Conservation (phyloP, 2,113 vertebrate genomes). For the Pseudorhombus dupliciocellatus region DNA sequence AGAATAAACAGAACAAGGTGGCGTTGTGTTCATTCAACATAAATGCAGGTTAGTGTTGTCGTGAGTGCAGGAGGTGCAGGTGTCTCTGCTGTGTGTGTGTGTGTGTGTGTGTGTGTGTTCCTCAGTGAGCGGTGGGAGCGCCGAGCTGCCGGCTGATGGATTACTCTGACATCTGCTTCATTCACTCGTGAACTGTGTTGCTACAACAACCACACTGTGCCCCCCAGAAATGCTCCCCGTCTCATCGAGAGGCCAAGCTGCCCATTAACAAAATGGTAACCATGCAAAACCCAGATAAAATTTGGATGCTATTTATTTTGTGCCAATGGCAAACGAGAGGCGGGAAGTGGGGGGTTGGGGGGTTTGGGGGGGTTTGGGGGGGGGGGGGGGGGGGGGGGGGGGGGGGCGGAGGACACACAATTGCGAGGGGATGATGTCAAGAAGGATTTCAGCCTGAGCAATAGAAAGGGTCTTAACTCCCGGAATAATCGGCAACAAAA, state of each 20-base stretch:
- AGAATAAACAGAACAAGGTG: background rate
- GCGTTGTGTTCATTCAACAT: conserved; percentile 16
- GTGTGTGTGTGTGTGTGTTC: conserved; percentile 14
- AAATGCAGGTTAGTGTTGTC: background rate
- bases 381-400: conserved; percentile 57
- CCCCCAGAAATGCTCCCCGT: conserved; percentile 88
- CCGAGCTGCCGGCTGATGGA: conserved; percentile 84
- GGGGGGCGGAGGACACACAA: conserved; percentile 68
- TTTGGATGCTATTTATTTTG: conserved; percentile 85
- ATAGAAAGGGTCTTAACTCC: conserved; percentile 82
- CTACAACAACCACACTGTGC: conserved; percentile 86
- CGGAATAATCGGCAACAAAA: conserved; percentile 84
- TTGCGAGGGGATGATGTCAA: conserved; percentile 84
- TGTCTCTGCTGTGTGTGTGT: conserved; percentile 73
- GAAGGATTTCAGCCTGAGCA: conserved; percentile 87
- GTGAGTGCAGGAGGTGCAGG: conserved; percentile 45
- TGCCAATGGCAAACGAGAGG: conserved; percentile 76
- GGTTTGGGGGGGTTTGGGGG: background rate
- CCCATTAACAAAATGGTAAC: conserved; percentile 90
- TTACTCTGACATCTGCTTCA: conserved; percentile 91
- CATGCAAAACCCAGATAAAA: conserved; percentile 88
- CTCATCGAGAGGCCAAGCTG: conserved; percentile 83
- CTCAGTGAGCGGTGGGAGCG: conserved; percentile 60
- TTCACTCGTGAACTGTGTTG: conserved; percentile 87
- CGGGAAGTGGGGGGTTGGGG: conserved; percentile 7